These are phyloP conservation scores for Agrochola litura DNA, from an alignment of 2,888 invertebrate species.

Conservation along the genomic window DNA sequence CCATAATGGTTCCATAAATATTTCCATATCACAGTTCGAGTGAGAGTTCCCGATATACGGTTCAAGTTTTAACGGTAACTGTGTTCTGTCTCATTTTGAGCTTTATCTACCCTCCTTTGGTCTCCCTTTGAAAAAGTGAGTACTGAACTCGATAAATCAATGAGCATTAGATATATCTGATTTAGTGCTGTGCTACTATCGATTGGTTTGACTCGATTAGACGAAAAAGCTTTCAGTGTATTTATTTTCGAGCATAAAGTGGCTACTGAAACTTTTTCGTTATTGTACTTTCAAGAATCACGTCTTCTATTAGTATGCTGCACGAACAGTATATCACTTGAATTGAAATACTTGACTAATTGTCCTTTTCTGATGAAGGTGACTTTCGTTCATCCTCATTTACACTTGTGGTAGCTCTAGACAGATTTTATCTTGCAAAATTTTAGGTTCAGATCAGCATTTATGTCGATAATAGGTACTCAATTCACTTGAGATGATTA, in stretches of 20 bases:
- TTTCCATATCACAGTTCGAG: conserved; percentile 65
- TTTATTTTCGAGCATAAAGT: neutral
- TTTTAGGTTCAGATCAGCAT: conserved; percentile 11
- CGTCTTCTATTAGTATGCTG: conserved; percentile 35
- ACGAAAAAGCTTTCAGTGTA: neutral
- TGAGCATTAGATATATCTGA: conserved; percentile 81
- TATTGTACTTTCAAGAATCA: conserved; percentile 4
- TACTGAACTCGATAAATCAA: conserved; percentile 86
- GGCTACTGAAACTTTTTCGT: neutral
- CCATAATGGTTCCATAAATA: conserved; percentile 68
- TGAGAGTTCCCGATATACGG: conserved; percentile 67
- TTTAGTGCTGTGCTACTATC: conserved; percentile 47
- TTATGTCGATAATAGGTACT: conserved; percentile 15
- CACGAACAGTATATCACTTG: neutral
- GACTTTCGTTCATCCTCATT: conserved; percentile 40
- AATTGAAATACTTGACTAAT: conserved; percentile 24
- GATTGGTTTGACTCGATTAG: conserved; percentile 25
- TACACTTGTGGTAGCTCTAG: conserved; percentile 14
- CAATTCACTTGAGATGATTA: conserved; percentile 20
- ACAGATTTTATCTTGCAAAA: conserved; percentile 23
- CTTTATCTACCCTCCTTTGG: conserved; percentile 74
- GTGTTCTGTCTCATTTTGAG: conserved; percentile 67
- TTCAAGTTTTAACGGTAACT: conserved; percentile 66
- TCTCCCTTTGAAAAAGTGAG: conserved; percentile 79
- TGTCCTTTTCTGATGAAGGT: conserved; percentile 33